Percentiles rank a stretch among this genome's conserved stretches.
These are phyloP conservation scores for Aromia moschata DNA, from an alignment of 2,888 invertebrate genomes.

Conservation along the genomic window DNA sequence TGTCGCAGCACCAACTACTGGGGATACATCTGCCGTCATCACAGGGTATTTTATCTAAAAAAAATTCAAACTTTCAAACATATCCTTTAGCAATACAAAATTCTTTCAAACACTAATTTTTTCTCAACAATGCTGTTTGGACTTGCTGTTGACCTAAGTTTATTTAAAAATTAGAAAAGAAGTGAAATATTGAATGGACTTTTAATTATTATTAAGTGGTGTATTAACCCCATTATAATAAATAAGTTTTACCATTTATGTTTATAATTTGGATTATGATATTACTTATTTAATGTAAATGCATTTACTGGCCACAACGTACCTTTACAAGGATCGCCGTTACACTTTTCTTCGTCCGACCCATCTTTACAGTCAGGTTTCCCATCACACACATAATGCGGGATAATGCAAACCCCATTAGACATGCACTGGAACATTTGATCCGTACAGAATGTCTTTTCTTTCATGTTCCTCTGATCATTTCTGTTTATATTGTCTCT, in stretches of 20 bases:
- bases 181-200: too few relatives aligned
- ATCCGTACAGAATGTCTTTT: constrained; percentile 53
- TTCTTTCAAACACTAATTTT: too few relatives aligned
- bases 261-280: too few relatives aligned
- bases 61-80: constrained; percentile 28
- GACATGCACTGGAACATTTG: constrained; percentile 58
- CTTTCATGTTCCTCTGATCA: constrained; percentile 43
- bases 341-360: constrained; percentile 64
- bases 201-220: too few relatives aligned
- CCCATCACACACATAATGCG: constrained; percentile 66
- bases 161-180: too few relatives aligned
- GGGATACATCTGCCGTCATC: constrained; percentile 67
- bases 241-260: too few relatives aligned
- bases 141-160: too few relatives aligned
- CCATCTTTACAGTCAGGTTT: constrained; percentile 65
- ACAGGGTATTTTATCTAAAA: constrained; percentile 62
- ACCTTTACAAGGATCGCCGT: constrained; percentile 63
- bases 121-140: too few relatives aligned
- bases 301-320: too few relatives aligned
- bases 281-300: too few relatives aligned
- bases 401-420: constrained; percentile 62
- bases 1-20: constrained; percentile 65
- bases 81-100: too few relatives aligned
- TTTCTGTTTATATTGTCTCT: constrained; percentile 45
- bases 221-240: too few relatives aligned